These are phyloP conservation scores for Corythornis vintsioides DNA, from an alignment of 2,113 vertebrate genomes.

Conservation along the genomic window DNA sequence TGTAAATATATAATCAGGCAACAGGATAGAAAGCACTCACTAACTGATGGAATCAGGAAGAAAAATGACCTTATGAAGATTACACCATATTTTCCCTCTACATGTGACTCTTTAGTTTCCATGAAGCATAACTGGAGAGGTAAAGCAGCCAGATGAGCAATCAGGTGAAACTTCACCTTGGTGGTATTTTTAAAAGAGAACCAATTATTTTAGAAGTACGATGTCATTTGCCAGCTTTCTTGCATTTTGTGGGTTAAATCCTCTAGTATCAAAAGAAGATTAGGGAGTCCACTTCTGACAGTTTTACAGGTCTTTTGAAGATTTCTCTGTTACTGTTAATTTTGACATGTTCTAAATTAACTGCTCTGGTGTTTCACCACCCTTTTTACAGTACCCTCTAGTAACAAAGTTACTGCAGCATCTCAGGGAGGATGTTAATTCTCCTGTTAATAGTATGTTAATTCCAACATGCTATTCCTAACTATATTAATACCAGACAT, in stretches of 20 bases:
- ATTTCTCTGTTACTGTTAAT: not conserved
- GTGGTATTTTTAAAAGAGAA: not conserved
- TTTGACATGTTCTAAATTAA: not conserved
- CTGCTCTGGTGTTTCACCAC: not conserved
- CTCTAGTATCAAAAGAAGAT: not conserved
- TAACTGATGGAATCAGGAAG: not conserved
- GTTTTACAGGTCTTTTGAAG: not conserved
- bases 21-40: not conserved
- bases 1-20: not conserved
- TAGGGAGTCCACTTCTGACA: not conserved
- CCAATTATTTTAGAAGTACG: not conserved
- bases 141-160: not conserved
- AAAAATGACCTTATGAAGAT: not conserved
- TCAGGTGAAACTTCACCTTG: not conserved
- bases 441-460: not conserved
- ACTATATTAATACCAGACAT: not conserved
- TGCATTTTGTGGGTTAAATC: not conserved
- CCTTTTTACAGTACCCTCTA: not conserved
- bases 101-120: not conserved
- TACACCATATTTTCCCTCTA: not conserved
- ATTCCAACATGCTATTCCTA: too few relatives aligned
- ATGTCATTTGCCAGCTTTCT: not conserved
- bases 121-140: not conserved
- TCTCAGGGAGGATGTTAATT: not conserved
- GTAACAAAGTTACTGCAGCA: not conserved